Evolutionary conservation across 2,797 vertebrate genomes (phyloP), one percentile per base, ranked within the genome.

Genomic region (Cryptoprocta ferox): DNA sequence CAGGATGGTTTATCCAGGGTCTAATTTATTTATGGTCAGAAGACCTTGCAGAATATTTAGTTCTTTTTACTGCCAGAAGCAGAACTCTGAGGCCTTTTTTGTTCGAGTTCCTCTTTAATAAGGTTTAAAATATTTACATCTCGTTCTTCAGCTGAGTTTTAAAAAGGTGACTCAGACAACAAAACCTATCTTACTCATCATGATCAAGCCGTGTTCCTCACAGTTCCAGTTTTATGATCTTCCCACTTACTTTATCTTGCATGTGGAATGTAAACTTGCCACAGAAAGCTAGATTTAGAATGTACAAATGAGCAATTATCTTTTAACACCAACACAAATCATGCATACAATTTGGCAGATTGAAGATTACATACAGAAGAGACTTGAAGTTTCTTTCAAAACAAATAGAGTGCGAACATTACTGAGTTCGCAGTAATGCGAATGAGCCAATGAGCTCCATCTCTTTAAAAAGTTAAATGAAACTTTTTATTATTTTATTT

Each of bases 351-450:
- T 96, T 83, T 96, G 97, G 96, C 76, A 97, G 94, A 96, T 94
- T 96, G 89, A 96, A 97, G 96, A 96, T 98, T 93, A 81, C 66
- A 93, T 73, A 92, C 42, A 96, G 89, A 96, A 96, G 82, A 94
- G 92, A 95, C 84, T 94, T 95, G 75, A 89, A 56, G 83, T 93
- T 93, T 91, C 85, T 95, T 50, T 63, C 68, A 97, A 96, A 97
- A 96, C 95, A 97, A 97, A 97, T 92, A 96, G 37, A 81, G 45
- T 42, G 35, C 87, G 92, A 80, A 89, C 48, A 37, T 65, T 89
- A 61, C 65, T 63, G 68, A 88, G 39, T 76, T n/a, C n/a, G n/a
- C n/a, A n/a, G n/a, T n/a, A n/a, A n/a, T n/a, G n/a, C n/a, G 88
- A 91, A 97, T n/a, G n/a, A 93, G 53, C 71, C 90, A 92, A 42